Conservation (phyloP, 2,797 vertebrate species). For the Morus bassanus region DNA sequence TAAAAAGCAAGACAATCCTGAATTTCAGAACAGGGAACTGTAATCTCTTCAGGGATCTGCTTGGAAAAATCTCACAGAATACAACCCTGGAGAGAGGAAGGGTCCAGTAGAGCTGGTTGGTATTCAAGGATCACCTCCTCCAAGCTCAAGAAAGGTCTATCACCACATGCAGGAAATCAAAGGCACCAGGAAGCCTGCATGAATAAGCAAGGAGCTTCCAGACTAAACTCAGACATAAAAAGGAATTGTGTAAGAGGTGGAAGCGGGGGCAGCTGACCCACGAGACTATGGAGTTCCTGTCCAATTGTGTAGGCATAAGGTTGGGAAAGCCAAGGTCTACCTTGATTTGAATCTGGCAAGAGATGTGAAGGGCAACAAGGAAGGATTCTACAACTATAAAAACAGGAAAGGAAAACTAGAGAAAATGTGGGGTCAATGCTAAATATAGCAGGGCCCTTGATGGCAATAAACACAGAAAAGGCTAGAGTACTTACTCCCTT, state of each 20-base stretch:
- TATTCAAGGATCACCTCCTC: neutral
- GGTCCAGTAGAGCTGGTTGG: neutral
- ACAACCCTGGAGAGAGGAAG: neutral
- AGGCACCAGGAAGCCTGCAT: neutral
- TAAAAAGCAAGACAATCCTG: neutral
- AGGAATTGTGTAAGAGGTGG: neutral
- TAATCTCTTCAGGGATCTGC: neutral
- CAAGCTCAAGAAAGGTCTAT: neutral
- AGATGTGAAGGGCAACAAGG: neutral
- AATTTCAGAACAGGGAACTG: neutral
- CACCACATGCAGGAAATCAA: neutral
- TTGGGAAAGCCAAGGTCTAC: neutral
- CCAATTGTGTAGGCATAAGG: accelerated
- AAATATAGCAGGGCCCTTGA: neutral
- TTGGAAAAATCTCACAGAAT: neutral
- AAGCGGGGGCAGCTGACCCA: neutral
- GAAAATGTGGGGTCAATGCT: neutral
- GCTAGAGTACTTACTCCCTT: neutral
- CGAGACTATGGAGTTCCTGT: neutral
- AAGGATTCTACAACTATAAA: neutral
- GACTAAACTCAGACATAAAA: neutral
- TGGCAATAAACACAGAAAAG: neutral
- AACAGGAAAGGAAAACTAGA: neutral
- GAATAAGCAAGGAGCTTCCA: neutral
- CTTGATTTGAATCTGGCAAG: neutral